Evolutionary conservation across 1,140 invertebrate genomes (phyloP).

Genomic region (Drosophila bifasciata): DNA sequence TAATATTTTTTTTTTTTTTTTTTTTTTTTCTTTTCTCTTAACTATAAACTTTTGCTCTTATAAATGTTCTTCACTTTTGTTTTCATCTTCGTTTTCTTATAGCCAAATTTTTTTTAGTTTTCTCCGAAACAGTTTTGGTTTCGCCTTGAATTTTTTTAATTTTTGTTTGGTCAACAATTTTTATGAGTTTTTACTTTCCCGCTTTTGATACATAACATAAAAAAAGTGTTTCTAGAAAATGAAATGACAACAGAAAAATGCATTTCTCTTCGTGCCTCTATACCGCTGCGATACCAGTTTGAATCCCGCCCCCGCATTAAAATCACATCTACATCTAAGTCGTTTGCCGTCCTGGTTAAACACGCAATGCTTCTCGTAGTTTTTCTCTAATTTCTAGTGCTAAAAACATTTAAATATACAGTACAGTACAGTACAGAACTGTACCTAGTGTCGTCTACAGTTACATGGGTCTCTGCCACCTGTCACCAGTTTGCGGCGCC

Average conservation of each 20-base stretch:
- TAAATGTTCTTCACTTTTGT: slow-evolving; percentile 50
- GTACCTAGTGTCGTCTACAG: slow-evolving; percentile 50
- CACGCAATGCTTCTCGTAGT: slow-evolving; percentile 50
- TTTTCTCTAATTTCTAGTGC: slow-evolving; percentile 76
- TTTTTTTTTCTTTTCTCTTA: slow-evolving; percentile 41
- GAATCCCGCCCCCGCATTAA: slow-evolving; percentile 54
- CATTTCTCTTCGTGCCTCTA: slow-evolving; percentile 55
- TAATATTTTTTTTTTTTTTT: slow-evolving; percentile 66
- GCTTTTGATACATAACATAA: slow-evolving; percentile 31
- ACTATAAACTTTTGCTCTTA: slow-evolving; percentile 53
- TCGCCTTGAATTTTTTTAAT: slow-evolving; percentile 26
- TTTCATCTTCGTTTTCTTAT: slow-evolving; percentile 51
- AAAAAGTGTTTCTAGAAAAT: slow-evolving; percentile 59
- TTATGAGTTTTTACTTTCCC: slow-evolving; percentile 62
- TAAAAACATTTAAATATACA: slow-evolving; percentile 75
- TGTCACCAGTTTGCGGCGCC: slow-evolving; percentile 21
- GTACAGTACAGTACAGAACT: slow-evolving; percentile 56
- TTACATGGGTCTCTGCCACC: slow-evolving; percentile 18
- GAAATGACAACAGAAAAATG: slow-evolving; percentile 75
- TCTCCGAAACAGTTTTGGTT: slow-evolving; percentile 36
- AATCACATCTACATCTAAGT: slow-evolving; percentile 80
- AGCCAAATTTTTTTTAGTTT: slow-evolving; percentile 67
- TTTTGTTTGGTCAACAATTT: slow-evolving; percentile 77
- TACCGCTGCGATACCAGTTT: slow-evolving; percentile 33
- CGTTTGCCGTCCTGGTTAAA: slow-evolving; percentile 38